Base-by-base conservation (phyloP, 2,113 vertebrate genomes). In the Cephalopterus ornatus region DNA sequence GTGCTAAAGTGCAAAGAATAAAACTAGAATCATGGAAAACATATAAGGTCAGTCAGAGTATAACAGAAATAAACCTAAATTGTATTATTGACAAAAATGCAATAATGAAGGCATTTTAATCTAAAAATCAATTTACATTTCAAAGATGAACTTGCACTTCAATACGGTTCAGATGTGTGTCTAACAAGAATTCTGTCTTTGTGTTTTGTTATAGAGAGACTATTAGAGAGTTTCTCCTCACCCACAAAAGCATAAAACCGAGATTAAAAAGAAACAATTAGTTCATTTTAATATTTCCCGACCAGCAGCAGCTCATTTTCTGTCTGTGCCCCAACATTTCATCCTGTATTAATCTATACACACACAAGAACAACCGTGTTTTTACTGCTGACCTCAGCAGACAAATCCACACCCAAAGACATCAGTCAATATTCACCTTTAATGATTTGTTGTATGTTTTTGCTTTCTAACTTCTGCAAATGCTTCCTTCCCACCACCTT, bases 61-160 rank as follows among this genome's bases (percentile, higher is more conserved):
- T 33, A 94, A 74, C 44, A 90, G 55, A 93, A 93, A 80, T 32
- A 92, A 94, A 23, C 32, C 75, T 74, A 88, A 90, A 66, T 80
- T 70, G 18, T 58, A 37, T 73, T 93, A 96, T 92, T 90, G 92
- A 95, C 92, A 85, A 92, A 88, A 95, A 93, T 55, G 53, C 89
- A 85, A 88, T 90, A 94, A 88, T 62, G 75, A 96, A 93, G 78
- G 61, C 42, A 92, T 94, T 96, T 96, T 93, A 95, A 96, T 93
- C 63, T 94, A 77, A 88, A 96, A 96, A 96, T 96, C 90, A 74
- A 97, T 97, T 94, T 84, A 90, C 68, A 92, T 95, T 92, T 96
- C 95, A 88, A 96, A 94, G 92, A 94, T 93, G 75, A 93, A 94
- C 79, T 55, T 66, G 46, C 37, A 80, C 72, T 94, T 92, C 93